Evolutionary conservation across 2,888 invertebrate species (phyloP).

Genomic region (Gastracanthus pulcherrimus): DNA sequence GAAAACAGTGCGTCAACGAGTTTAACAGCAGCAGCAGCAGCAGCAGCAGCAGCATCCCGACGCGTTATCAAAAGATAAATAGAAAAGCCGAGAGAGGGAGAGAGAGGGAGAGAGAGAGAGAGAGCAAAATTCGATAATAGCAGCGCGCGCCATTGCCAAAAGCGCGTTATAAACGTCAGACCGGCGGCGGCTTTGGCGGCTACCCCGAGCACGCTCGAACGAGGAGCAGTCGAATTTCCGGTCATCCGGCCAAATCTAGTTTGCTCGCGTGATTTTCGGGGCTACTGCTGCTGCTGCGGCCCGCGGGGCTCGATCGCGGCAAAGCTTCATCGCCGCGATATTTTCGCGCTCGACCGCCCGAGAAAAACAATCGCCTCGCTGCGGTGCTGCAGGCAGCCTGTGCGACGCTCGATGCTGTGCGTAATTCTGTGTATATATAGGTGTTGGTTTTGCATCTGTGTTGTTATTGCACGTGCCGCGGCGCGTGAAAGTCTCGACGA

Average conservation of each 20-base stretch:
- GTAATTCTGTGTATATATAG: too few relatives aligned
- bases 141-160: background rate
- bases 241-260: conserved; percentile 33
- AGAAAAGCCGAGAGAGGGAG: background rate
- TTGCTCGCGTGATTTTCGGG: conserved; percentile 34
- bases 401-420: too few relatives aligned
- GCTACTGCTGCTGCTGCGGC: background rate
- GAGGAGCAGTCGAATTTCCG: conserved; percentile 38
- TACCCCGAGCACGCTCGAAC: too few relatives aligned
- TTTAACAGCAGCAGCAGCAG: background rate
- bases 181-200: too few relatives aligned
- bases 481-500: conserved; percentile 1
- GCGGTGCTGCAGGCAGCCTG: background rate
- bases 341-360: conserved; percentile 32
- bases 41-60: background rate
- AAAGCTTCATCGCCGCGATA: background rate
- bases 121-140: conserved; percentile 26
- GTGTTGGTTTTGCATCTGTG: too few relatives aligned
- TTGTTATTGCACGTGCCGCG: too few relatives aligned
- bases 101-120: too few relatives aligned
- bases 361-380: conserved; percentile 18
- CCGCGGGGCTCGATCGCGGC: background rate
- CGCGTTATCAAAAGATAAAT: conserved; percentile 4
- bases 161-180: conserved; percentile 1
- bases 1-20: background rate